Conservation (phyloP, 2,797 vertebrate genomes). For the Rhynchonycteris naso region DNA sequence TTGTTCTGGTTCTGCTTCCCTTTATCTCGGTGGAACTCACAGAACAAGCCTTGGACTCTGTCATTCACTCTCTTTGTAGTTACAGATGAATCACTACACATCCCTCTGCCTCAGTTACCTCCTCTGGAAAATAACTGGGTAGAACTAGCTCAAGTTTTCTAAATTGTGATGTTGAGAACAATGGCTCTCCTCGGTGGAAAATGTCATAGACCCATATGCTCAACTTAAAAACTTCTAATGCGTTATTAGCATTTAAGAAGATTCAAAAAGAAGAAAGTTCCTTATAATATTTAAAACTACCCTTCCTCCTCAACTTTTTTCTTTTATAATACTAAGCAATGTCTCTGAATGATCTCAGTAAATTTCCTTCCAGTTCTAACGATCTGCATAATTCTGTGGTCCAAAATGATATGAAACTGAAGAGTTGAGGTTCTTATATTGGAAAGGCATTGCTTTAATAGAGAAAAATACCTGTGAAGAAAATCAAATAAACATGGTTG, state of each 20-base stretch:
- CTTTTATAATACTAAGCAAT: background rate
- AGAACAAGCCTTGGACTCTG: background rate
- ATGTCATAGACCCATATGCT: background rate
- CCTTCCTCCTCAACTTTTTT: background rate
- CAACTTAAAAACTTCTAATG: background rate
- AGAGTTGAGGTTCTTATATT: background rate
- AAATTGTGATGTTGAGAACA: background rate
- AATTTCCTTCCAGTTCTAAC: background rate
- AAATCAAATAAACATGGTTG: background rate
- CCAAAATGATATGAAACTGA: background rate
- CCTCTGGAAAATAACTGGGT: background rate
- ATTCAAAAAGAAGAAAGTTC: background rate
- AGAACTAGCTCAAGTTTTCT: background rate
- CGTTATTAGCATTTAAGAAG: background rate
- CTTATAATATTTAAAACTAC: background rate
- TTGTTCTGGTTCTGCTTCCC: background rate
- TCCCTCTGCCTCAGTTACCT: background rate
- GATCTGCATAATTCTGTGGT: background rate
- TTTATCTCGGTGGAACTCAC: background rate
- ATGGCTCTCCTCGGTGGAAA: background rate
- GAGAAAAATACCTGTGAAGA: background rate
- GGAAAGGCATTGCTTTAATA: background rate
- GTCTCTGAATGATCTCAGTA: background rate
- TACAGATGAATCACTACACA: background rate
- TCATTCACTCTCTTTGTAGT: background rate